A percentile compares a stretch with the other conserved stretches of the same genome.
Conservation (phyloP, 2,888 invertebrate genomes). For the Lobophora halterata region DNA sequence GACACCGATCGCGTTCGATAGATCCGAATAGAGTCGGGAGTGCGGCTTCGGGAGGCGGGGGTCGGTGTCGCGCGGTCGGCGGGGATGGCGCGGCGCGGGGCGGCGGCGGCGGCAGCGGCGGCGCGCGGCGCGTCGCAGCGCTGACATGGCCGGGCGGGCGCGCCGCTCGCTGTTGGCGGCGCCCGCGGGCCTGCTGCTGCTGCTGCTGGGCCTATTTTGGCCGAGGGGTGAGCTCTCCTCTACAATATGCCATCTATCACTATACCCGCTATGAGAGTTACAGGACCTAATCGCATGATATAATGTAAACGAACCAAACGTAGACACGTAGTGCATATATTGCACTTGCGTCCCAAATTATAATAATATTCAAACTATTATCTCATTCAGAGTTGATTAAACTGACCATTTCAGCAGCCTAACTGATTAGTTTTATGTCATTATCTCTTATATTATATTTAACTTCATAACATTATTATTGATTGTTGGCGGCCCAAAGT, state of each 20-base stretch:
- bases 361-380: too few species aligned
- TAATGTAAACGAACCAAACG: too few species aligned
- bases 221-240: slow-evolving; percentile 65
- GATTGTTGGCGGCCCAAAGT: too few species aligned
- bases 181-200: slow-evolving; percentile 78
- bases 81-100: slow-evolving; percentile 69
- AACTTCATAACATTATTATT: too few species aligned
- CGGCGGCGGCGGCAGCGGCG: slow-evolving; percentile 55
- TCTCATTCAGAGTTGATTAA: too few species aligned
- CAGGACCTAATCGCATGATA: slow-evolving; percentile 4
- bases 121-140: slow-evolving; percentile 73
- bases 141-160: slow-evolving; percentile 78
- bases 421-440: too few species aligned
- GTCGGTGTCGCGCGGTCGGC: slow-evolving; percentile 54
- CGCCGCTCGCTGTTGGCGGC: slow-evolving; percentile 78
- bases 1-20: slow-evolving; percentile 66
- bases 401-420: too few species aligned
- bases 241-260: not conserved
- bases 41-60: slow-evolving; percentile 57
- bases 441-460: too few species aligned
- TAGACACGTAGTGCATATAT: too few species aligned
- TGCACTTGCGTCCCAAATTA: too few species aligned
- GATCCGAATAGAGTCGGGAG: slow-evolving; percentile 65
- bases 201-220: slow-evolving; percentile 76
- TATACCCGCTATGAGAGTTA: too few species aligned